These are phyloP conservation scores for Drosophila oshimai DNA, from an alignment of 1,140 invertebrate species.

Conservation along the genomic window DNA sequence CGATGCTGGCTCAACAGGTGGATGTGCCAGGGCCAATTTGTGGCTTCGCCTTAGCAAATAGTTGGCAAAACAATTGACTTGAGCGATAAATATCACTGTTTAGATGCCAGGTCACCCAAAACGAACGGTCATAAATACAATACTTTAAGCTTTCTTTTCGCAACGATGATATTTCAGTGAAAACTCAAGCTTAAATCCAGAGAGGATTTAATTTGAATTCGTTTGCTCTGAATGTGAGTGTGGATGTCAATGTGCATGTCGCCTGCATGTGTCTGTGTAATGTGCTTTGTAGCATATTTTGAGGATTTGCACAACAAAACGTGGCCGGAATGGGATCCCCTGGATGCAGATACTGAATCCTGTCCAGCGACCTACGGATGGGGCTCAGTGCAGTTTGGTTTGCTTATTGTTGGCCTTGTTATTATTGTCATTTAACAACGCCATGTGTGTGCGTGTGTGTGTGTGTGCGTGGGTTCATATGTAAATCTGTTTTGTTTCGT, in stretches of 20 bases:
- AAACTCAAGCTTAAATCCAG: neutral
- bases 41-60: slow-evolving; percentile 16
- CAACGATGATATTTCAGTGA: neutral
- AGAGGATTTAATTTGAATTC: slow-evolving; percentile 61
- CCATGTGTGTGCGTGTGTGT: slow-evolving; percentile 19
- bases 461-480: slow-evolving; percentile 42
- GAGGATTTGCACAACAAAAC: slow-evolving; percentile 77
- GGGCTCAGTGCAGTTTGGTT: slow-evolving; percentile 24
- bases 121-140: too few species aligned
- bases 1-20: slow-evolving; percentile 49
- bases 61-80: slow-evolving; percentile 24
- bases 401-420: slow-evolving; percentile 52
- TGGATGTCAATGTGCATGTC: slow-evolving; percentile 40
- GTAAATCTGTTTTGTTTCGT: slow-evolving; percentile 67
- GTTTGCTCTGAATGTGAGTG: slow-evolving; percentile 62
- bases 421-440: slow-evolving; percentile 70
- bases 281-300: slow-evolving; percentile 76
- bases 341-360: slow-evolving; percentile 17
- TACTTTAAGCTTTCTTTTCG: slow-evolving; percentile 5
- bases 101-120: slow-evolving; percentile 3
- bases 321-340: slow-evolving; percentile 5
- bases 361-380: neutral
- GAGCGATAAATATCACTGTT: slow-evolving; percentile 12
- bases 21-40: slow-evolving; percentile 46
- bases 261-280: slow-evolving; percentile 43